Conservation (phyloP, 2,797 vertebrate genomes). For the Pyrocephalus nanus region DNA sequence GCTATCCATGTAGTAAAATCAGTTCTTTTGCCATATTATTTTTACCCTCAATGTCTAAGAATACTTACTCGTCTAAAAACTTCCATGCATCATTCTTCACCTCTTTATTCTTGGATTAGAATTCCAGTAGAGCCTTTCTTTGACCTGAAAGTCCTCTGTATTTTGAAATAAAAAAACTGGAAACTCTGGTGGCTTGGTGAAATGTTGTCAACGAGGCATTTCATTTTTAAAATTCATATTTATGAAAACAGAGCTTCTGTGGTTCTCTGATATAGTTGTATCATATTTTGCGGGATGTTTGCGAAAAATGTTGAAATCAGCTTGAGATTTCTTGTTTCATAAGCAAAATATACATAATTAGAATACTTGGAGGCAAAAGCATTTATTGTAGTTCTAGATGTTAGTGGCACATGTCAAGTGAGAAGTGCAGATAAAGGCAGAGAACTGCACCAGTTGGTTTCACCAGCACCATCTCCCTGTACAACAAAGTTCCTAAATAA, state of each 20-base stretch:
- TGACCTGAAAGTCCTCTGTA: not conserved
- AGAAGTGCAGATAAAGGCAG: not conserved
- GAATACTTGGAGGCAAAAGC: not conserved
- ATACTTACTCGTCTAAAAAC: not conserved
- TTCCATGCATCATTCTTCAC: not conserved
- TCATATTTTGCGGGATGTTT: not conserved
- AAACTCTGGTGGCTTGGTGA: not conserved
- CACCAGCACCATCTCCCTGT: not conserved
- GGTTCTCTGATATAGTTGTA: not conserved
- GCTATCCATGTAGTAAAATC: not conserved
- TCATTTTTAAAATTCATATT: slow-evolving; percentile 16
- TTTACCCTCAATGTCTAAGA: not conserved
- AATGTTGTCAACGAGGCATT: not conserved
- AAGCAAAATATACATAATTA: not conserved
- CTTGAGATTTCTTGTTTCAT: not conserved
- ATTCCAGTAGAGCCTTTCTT: not conserved
- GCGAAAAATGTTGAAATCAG: not conserved
- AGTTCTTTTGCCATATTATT: not conserved
- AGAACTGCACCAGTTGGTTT: not conserved
- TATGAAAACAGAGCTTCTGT: not conserved
- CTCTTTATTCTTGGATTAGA: not conserved
- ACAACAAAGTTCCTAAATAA: not conserved
- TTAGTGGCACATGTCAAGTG: not conserved
- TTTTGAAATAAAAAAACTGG: slow-evolving; percentile 7
- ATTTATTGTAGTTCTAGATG: not conserved